Base-by-base conservation (phyloP, 2,888 invertebrate genomes). In the Leptinotarsa peninsularis region DNA sequence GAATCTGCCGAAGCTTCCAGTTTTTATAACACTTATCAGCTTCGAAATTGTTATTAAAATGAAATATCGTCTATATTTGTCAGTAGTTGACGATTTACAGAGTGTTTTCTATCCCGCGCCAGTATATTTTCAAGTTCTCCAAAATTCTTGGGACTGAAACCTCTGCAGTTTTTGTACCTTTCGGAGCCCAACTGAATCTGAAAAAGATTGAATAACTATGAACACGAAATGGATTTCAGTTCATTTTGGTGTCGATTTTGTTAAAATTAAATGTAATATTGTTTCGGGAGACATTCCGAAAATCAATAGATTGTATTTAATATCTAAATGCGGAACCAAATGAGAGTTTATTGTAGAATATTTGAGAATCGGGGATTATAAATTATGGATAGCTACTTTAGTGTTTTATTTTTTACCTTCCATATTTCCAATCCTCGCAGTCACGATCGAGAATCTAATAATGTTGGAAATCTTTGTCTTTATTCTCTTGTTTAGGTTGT, bases 301-400 rank as follows among this genome's bases (percentile, higher is more conserved):
- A 17, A 67, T 67, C 67, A 74, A 52, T 66, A 63, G 71, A 73
- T 75, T 74, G 71, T 66, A 74, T 76, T 78, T 78, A 78, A 72
- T 75, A 74, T 72, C 74, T 74, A 63, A 78, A 49, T 74, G 76
- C 72, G 75, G 78, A 78, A 78, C 76, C 78, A 78, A 78, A 68
- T 23, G 23, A 33, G 63, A 72, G 68, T 74, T 68, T 69, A 77
- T 73, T 77, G 74, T 74, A 74, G 74, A 71, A 54, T 56, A 71
- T 71, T 71, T 71, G 23, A 71, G 67, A 58, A 74, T 71, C 50
- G 71, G 58, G 70, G 56, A 66, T 70, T 71, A 74, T 71, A 74
- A 43, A 71, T 49, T 63, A 23, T 71, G 71, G 52, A 56, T 52
- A 50, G 66, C 21, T 52, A 50, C 58, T 60, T 58, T 17, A 33